Base-by-base conservation (phyloP, 2,113 vertebrate genomes). In the Otolemur garnettii region DNA sequence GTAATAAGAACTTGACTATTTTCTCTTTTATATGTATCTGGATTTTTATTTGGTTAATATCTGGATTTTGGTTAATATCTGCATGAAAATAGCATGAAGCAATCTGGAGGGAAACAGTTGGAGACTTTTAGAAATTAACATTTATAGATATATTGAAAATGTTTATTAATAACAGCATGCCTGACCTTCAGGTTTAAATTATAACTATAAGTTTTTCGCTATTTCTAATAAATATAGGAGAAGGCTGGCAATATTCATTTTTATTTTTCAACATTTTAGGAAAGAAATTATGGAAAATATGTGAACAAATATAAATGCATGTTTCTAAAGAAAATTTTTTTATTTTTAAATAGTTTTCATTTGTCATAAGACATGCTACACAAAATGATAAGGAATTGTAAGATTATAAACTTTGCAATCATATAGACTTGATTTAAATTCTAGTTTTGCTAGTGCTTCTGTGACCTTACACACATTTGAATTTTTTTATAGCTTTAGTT, bases 11-110 rank as follows among this genome's bases (percentile, higher is more conserved):
- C 33, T 86, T 68, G 33, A 30, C 1, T 80, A 55, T 91, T 68
- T 88, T 69, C 66, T 72, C 8, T 57, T 59, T 78, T 60, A 26
- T 55, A 87, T 60, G 72, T 59, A 86, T 74, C 2, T 62, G 64
- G 72, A 42, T 84, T 93, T 93, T 95, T 26, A 79, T 88, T 77
- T 94, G 30, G 19, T 85, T 79, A 80, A 83, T 85, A 35, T 96
- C 35, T 62, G 18, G 38, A 38, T 28, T 82, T 77, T 94, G 30
- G 19, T 85, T 79, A 80, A 83, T 85, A 35, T 96, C 35, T 62
- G 18, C 8, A 33, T 69, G 26, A 82, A 83, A 88, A 78, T 53
- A 90, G 59, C 90, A 95, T 35, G 24, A 87, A 91, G n/a, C 42
- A 75, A 55, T 22, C 82, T 60, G 59, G 18, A 91, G 59, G 50